Conservation (phyloP, 2,888 invertebrate species). For the Sesamia inferens region DNA sequence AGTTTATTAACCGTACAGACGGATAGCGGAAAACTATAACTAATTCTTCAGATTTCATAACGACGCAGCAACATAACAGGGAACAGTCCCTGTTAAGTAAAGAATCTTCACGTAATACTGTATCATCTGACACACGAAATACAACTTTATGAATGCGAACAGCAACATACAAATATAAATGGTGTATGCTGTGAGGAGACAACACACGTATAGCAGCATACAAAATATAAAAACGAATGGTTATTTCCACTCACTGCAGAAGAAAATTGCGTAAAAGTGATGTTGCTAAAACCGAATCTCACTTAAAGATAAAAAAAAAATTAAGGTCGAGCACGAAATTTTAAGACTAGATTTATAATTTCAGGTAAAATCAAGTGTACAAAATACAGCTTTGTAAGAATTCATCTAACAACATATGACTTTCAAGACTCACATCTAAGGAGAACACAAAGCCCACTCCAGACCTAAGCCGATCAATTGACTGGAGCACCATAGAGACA, state of each 20-base stretch:
- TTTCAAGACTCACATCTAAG: constrained; percentile 17
- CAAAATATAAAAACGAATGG: constrained; percentile 19
- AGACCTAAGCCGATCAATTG: constrained; percentile 52
- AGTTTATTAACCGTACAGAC: too few species aligned
- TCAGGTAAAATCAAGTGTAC: background rate
- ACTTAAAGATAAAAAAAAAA: background rate
- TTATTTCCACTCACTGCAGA: constrained; percentile 1
- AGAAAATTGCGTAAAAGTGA: background rate
- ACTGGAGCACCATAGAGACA: constrained; percentile 47
- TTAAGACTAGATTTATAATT: background rate
- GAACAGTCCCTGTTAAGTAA: constrained; percentile 12
- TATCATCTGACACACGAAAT: constrained; percentile 51
- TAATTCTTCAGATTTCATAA: constrained; percentile 54
- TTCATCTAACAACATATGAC: constrained; percentile 30
- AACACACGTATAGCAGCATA: too few species aligned
- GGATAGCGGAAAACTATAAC: background rate
- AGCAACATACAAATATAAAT: too few species aligned
- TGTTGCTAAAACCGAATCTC: background rate
- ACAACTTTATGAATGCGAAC: constrained; percentile 51
- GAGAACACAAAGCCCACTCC: constrained; percentile 39
- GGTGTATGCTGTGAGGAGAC: constrained; percentile 24
- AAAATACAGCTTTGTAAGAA: constrained; percentile 10
- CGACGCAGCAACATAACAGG: constrained; percentile 20
- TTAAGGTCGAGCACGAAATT: background rate
- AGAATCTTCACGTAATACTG: constrained; percentile 41